Percentiles rank a stretch among this genome's conserved stretches.
phyloP scores from a whole-genome alignment of 2,888 invertebrate genomes.

The Muschampia staudingeri region DNA sequence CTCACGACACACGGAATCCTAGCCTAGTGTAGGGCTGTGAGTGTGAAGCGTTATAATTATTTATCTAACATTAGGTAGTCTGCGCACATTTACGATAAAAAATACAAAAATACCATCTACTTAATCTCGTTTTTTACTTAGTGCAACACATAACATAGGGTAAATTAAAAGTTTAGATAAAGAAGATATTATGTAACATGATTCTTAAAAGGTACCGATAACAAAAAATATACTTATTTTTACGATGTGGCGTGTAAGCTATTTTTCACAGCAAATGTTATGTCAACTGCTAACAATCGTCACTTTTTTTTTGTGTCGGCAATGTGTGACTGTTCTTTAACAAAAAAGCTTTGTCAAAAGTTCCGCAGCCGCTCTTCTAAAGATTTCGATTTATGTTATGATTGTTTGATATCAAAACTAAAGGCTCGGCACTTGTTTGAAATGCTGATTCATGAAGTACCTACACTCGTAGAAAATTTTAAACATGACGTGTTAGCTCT shows the following conservation, averaged over 20 bases:
- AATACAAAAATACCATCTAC: no score
- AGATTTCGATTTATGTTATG: constrained; percentile 83
- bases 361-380: constrained; percentile 82
- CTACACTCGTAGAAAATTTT: background rate
- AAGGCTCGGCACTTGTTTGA: constrained; percentile 80
- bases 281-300: constrained; percentile 73
- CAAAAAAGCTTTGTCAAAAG: constrained; percentile 82
- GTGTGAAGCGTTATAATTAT: no score
- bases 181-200: constrained; percentile 1
- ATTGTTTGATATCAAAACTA: constrained; percentile 85
- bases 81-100: no score
- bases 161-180: background rate
- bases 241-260: constrained; percentile 66
- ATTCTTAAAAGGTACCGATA: constrained; percentile 29
- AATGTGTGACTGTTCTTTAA: constrained; percentile 67
- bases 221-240: constrained; percentile 64
- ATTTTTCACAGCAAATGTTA: constrained; percentile 77
- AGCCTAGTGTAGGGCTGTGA: no score
- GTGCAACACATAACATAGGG: background rate
- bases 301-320: constrained; percentile 79
- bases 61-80: no score
- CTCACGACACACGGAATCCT: no score
- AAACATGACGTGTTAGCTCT: background rate
- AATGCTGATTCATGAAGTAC: constrained; percentile 71
- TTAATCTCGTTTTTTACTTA: no score